Evolutionary conservation across 1,140 invertebrate species (phyloP), one percentile per base, ranked within the genome.

Genomic region (Pogonognathellus flavescens): DNA sequence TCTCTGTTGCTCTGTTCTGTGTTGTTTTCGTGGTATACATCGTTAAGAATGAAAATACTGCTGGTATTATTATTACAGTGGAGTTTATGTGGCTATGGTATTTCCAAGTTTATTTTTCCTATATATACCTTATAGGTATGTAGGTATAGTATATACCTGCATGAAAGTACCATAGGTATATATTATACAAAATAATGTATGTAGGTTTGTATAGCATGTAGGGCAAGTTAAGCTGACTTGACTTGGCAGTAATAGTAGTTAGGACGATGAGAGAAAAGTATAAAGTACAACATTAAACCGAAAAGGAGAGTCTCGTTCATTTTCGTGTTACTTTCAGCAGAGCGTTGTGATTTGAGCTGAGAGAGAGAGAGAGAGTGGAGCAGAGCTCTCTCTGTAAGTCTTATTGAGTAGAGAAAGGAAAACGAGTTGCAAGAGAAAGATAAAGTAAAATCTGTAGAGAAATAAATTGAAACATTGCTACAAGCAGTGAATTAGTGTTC

Each of bases 391-490:
- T 41, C 31, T 41, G 31, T 41, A 41, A 41, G 31, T 41, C 31
- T 41, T 41, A 50, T 76, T 76, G 31, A 76, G 11, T 76, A 76
- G 70, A n/a, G 41, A 76, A 76, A 76, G 70, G 70, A 49, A 76
- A 76, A 76, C 14, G 70, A 76, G 70, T 76, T 76, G 25, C 70
- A 76, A 76, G 70, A 76, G 70, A n/a, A 50, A 76, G 41, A 41
- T 41, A 49, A 76, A 76, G 70, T 76, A 76, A 76, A 76, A 76
- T 76, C 70, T 76, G 70, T 76, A 76, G 70, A 76, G 70, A 76
- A 76, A 76, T 76, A 76, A 76, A 76, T 76, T 76, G 70, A 76
- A 76, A 76, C 70, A 76, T 76, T 76, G 70, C 70, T 76, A 76
- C 31, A 31, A 76, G 70, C 70, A 76, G 70, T 76, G 70, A 76